Evolutionary conservation across 2,113 vertebrate species (phyloP).

Genomic region (Cyphomyrus discorhynchus): DNA sequence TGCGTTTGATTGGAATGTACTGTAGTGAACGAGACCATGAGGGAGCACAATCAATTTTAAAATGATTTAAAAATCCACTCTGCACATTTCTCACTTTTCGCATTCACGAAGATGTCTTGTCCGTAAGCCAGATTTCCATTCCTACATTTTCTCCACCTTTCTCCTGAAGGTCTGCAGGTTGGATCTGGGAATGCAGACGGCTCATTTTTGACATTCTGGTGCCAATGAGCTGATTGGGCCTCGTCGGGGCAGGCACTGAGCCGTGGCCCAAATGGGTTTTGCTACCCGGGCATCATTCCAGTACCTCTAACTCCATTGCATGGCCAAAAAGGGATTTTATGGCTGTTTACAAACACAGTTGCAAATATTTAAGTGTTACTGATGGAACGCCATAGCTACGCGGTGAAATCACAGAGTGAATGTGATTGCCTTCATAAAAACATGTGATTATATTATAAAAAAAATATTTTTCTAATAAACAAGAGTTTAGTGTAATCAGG

Average conservation of each 20-base stretch:
- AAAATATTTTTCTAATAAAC: neutral
- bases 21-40: too few species aligned
- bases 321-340: neutral
- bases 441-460: neutral
- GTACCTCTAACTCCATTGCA: too few species aligned
- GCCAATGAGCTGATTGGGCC: neutral
- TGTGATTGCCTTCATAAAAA: neutral
- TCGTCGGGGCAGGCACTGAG: neutral
- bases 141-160: neutral
- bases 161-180: neutral
- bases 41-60: neutral
- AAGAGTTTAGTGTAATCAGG: neutral
- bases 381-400: neutral
- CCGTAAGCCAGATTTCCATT: neutral
- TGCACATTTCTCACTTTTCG: neutral
- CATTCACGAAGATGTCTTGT: neutral
- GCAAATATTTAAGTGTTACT: constrained; percentile 7
- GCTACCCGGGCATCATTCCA: neutral
- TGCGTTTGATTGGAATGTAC: neutral
- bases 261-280: neutral
- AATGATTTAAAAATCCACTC: neutral
- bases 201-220: neutral
- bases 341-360: constrained; percentile 12
- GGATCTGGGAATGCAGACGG: neutral
- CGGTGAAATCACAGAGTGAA: neutral